Evolutionary conservation across 2,113 vertebrate species (phyloP), one percentile per base, ranked within the genome.

Genomic region (Antigone vipio): DNA sequence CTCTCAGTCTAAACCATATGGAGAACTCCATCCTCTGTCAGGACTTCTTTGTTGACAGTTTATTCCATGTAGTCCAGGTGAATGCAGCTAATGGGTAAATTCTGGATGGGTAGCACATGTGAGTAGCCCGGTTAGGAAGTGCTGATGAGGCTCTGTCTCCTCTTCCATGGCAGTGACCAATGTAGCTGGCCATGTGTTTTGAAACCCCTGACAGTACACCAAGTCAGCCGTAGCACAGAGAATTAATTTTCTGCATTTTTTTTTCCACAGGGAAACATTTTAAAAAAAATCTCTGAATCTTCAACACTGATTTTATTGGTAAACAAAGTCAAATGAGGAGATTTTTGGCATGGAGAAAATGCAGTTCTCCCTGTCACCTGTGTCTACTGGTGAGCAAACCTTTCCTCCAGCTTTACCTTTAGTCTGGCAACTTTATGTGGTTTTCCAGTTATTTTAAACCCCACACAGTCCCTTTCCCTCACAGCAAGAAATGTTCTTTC

Each of bases 161-260:
- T 69, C 23, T 59, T 42, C 66, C 15, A n/a, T 0, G 1, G 9
- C 53, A 69, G 66, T 0, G 6, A 34, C 44, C 0, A 2, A 49
- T 21, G 17, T 9, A 55, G 38, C 4, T 42, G 66, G 11, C 35
- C 45, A 29, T 1, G 1, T 38, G 16, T 27, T 69, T 59, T 49
- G 68, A 58, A 69, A 26, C 29, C 22, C 9, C 13, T 40, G 53
- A 59, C 8, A 49, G 17, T 49, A 44, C n/a, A 58, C 27, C 42
- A 58, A 68, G 27, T 27, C 29, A 32, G n/a, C 12, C n/a, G 5
- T 17, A 5, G 44, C 66, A 59, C 1, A 0, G n/a, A 49, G 44
- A 14, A 82, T 29, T 14, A 49, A 34, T 49, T 59, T 40, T 58
- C 64, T 47, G 32, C 17, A 9, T 47, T 29, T n/a, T 32, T 42